Percentiles rank a stretch among this genome's conserved stretches.
Conservation (phyloP, 2,113 vertebrate species). For the Seriola rivoliana region DNA sequence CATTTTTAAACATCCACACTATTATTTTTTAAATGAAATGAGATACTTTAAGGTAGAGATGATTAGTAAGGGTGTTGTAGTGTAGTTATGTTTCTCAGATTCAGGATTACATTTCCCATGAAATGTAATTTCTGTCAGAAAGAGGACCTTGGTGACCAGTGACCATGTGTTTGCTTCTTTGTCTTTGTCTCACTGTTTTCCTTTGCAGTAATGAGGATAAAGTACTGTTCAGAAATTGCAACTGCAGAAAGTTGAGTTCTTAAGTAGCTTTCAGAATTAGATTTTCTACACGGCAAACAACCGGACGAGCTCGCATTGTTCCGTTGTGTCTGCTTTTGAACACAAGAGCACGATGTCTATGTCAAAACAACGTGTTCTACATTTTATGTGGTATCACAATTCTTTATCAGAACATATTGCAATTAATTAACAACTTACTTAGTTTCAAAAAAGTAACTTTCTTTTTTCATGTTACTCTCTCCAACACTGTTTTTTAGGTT, state of each 20-base stretch:
- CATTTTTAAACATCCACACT: background rate
- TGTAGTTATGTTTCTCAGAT: no score
- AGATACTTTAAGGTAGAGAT: background rate
- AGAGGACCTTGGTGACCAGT: fast-evolving
- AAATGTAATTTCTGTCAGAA: background rate
- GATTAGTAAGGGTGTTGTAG: no score
- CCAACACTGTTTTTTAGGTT: no score
- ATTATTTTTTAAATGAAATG: background rate
- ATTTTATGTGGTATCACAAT: no score
- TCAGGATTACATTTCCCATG: no score
- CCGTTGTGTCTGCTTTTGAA: no score
- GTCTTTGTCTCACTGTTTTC: background rate
- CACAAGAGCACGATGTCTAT: no score
- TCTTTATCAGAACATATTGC: background rate
- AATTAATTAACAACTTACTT: background rate
- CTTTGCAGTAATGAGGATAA: background rate
- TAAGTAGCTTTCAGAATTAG: no score
- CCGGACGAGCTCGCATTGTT: background rate
- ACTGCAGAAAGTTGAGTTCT: no score
- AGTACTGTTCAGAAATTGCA: background rate
- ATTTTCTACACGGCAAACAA: no score
- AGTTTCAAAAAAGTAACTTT: no score
- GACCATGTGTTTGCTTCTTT: background rate
- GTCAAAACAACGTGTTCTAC: background rate
- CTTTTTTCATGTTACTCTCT: no score